A percentile compares a stretch with the other conserved stretches of the same genome.
Conservation (phyloP, 1,140 invertebrate genomes). For the Drosophila pandora region DNA sequence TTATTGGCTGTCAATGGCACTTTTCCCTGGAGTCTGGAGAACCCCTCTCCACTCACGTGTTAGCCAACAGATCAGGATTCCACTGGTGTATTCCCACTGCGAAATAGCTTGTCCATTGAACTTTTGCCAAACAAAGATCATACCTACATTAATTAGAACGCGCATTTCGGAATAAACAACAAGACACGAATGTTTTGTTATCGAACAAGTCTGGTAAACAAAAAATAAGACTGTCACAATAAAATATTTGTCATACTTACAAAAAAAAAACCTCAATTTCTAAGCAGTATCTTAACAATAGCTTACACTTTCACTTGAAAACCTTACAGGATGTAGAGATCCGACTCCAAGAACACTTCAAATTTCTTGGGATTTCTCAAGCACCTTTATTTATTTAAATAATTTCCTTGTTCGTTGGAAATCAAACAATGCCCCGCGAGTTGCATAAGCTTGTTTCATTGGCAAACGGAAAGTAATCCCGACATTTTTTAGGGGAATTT, state of each 20-base stretch:
- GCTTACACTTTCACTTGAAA: background rate
- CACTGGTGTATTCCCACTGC: background rate
- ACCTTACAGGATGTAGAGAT: conserved; percentile 13
- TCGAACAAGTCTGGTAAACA: background rate
- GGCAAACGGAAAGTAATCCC: conserved; percentile 20
- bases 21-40: background rate
- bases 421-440: conserved; percentile 18
- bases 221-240: background rate
- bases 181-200: conserved; percentile 5
- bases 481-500: conserved; percentile 37
- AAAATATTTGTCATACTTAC: background rate
- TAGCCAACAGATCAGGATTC: conserved; percentile 6
- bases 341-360: background rate
- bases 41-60: conserved; percentile 29
- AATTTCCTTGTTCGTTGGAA: conserved; percentile 65
- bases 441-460: conserved; percentile 45
- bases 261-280: no score
- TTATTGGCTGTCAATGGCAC: conserved; percentile 37
- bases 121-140: conserved; percentile 22
- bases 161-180: conserved; percentile 20
- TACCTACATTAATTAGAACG: conserved; percentile 29
- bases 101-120: conserved; percentile 37
- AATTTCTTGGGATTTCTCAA: conserved; percentile 22
- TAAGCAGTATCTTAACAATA: no score
- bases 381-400: conserved; percentile 10